Percentiles rank a stretch among this genome's conserved stretches.
Evolutionary conservation across 2,888 invertebrate species (phyloP).

Genomic region (Nomada fabriciana): DNA sequence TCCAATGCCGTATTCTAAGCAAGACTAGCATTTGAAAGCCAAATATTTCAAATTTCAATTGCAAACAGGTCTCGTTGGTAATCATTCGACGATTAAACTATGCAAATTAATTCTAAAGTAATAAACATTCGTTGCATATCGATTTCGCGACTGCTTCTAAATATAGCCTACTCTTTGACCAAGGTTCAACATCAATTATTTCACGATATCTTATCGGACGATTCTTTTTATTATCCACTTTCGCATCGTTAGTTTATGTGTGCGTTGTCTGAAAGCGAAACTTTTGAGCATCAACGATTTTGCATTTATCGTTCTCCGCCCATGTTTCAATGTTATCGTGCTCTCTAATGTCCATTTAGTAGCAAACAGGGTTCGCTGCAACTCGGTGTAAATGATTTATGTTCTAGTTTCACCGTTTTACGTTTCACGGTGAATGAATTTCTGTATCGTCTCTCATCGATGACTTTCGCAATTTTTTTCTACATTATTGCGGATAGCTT

Average conservation of each 20-base stretch:
- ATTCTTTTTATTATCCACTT: neutral
- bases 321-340: neutral
- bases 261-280: too few relatives aligned
- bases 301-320: neutral
- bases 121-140: neutral
- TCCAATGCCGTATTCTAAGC: neutral
- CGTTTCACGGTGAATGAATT: neutral
- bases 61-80: too few relatives aligned
- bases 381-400: conserved; percentile 12
- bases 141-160: neutral
- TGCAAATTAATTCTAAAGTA: neutral
- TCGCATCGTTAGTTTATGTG: too few relatives aligned
- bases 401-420: neutral
- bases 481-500: neutral
- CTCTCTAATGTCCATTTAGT: neutral
- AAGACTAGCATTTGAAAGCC: neutral
- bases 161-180: neutral
- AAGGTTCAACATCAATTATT: neutral
- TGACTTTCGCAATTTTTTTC: neutral
- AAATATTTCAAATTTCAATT: neutral
- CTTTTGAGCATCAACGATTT: neutral
- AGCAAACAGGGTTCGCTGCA: too few relatives aligned
- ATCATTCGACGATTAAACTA: neutral
- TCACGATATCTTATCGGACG: neutral
- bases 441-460: neutral